Base-by-base conservation (phyloP, 1,140 invertebrate genomes). In the Drosophila biarmipes region DNA sequence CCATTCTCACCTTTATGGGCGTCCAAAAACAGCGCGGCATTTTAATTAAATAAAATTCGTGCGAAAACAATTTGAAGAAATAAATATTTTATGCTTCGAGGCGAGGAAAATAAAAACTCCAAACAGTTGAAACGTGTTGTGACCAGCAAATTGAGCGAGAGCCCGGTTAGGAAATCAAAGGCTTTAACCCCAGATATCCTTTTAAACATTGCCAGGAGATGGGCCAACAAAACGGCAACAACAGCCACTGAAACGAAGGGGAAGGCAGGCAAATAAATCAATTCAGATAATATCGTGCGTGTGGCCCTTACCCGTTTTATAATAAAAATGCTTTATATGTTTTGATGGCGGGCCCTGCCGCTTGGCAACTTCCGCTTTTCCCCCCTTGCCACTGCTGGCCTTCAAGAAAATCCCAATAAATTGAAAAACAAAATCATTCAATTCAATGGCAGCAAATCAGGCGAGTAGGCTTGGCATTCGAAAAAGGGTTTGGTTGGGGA, bases 391-490 rank as follows among this genome's bases (percentile, higher is more conserved):
- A 37, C 19, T 34, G n/a, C 14, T 24, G 29, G 45, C 21, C 71
- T 55, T 62, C 64, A 45, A 67, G 66, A 45, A 78, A 87, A 87
- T 90, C 84, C 84, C 79, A 87, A 87, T 87, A 87, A 87, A 87
- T 87, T 87, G 84, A 87, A 89, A 89, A 87, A 89, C 85, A 84
- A 87, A 89, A 89, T 89, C 82, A 87, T 87, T 87, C 82, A 87
- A 89, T 87, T 82, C 79, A 79, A 86, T 84, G 82, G 84, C 75
- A 54, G 57, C 82, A 84, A 89, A 79, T 89, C 79, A 79, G 71
- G 84, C 82, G 53, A 69, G 75, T 68, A 68, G 82, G 57, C 69
- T 42, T 57, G 73, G 53, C 53, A 64, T 80, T 40, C 54, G 15
- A 52, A 68, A 66, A 80, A 73, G 82, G 63, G 64, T 72, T 57